A percentile compares a stretch with the other conserved stretches of the same genome.
phyloP scores from a whole-genome alignment of 2,888 invertebrate genomes.

The Volucella bombylans region DNA sequence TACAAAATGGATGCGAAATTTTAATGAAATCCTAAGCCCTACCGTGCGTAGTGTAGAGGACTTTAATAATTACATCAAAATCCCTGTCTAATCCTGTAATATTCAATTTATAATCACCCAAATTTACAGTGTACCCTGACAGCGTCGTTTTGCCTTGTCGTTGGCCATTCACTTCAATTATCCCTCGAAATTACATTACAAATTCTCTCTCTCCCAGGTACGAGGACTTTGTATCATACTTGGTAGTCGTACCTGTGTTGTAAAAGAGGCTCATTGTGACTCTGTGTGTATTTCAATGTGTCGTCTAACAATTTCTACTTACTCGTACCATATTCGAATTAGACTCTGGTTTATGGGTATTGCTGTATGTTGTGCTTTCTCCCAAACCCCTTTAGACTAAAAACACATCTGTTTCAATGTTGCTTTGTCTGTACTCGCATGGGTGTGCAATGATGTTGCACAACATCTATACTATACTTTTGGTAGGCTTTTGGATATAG shows the following conservation, averaged over 20 bases:
- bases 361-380: constrained; percentile 5
- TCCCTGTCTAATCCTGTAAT: constrained; percentile 57
- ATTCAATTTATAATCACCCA: constrained; percentile 70
- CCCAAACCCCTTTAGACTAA: constrained; percentile 5
- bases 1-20: neutral
- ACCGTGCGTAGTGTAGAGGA: neutral
- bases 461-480: neutral
- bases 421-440: constrained; percentile 25
- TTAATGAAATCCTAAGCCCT: constrained; percentile 39
- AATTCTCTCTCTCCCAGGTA: constrained; percentile 12
- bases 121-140: constrained; percentile 51
- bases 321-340: constrained; percentile 49
- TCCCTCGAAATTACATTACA: constrained; percentile 63
- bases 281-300: constrained; percentile 21
- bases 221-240: neutral
- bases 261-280: neutral
- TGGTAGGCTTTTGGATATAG: constrained; percentile 25
- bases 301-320: constrained; percentile 61
- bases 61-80: constrained; percentile 44
- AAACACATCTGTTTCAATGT: constrained; percentile 46
- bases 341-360: constrained; percentile 55
- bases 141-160: constrained; percentile 38
- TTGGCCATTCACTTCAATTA: constrained; percentile 70
- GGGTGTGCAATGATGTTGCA: neutral
- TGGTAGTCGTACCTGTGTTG: neutral